Conservation (phyloP, 2,797 vertebrate genomes). For the Siniperca obscura region DNA sequence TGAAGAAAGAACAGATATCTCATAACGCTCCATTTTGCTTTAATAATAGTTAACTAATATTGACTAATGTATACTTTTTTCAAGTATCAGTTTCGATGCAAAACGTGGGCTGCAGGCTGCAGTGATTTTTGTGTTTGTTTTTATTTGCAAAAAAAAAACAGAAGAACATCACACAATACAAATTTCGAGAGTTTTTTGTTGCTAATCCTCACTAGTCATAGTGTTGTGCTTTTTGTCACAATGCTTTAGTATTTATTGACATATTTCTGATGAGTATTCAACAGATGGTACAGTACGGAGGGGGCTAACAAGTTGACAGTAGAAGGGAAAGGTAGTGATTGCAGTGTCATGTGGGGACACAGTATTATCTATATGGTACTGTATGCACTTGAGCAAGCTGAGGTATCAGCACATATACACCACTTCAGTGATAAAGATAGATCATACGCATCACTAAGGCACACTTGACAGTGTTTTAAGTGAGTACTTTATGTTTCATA, state of each 20-base stretch:
- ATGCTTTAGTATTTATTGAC: neutral
- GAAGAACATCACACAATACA: neutral
- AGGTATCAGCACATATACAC: neutral
- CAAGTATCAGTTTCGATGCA: neutral
- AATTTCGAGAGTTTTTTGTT: neutral
- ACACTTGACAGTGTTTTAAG: conserved; percentile 1
- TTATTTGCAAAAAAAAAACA: conserved; percentile 6
- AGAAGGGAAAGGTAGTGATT: neutral
- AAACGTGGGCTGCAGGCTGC: too few species aligned
- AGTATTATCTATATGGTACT: neutral
- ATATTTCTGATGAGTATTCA: neutral
- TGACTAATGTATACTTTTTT: neutral
- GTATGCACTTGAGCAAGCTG: neutral
- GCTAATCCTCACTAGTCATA: neutral
- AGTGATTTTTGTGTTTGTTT: neutral
- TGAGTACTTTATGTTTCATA: conserved; percentile 1
- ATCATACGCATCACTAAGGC: neutral
- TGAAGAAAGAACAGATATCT: conserved; percentile 17
- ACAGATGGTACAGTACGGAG: neutral
- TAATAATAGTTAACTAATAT: neutral
- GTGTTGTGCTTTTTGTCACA: neutral
- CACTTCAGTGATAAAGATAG: neutral
- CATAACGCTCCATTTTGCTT: conserved; percentile 4
- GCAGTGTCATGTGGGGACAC: neutral
- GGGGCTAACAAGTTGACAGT: neutral